Conservation (phyloP, 2,113 vertebrate genomes). For the Tauraco erythrolophus region DNA sequence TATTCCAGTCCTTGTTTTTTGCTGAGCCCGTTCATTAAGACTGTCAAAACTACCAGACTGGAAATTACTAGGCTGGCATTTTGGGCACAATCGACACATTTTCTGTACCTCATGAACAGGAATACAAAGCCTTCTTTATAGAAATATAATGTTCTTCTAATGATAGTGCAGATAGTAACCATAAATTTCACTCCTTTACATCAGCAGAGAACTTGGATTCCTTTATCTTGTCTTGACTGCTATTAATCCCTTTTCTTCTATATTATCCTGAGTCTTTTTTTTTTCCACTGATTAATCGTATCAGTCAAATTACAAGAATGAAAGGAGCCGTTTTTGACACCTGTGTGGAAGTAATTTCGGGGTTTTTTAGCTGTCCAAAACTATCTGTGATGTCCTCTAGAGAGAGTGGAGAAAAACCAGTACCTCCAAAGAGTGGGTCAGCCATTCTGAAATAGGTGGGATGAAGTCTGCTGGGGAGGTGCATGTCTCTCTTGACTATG, state of each 20-base stretch:
- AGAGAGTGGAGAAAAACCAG: neutral
- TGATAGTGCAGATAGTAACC: conserved; percentile 18
- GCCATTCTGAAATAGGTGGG: neutral
- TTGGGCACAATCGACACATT: conserved; percentile 28
- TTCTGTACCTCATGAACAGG: conserved; percentile 38
- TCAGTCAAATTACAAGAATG: neutral
- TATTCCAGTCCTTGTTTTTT: conserved; percentile 55
- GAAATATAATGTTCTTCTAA: conserved; percentile 40
- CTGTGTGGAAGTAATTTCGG: neutral
- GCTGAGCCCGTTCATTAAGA: conserved; percentile 18
- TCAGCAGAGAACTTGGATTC: conserved; percentile 4
- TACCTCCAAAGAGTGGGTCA: neutral
- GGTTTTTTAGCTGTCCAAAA: conserved; percentile 7
- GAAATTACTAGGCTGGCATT: conserved; percentile 56
- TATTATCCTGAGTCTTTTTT: conserved; percentile 2
- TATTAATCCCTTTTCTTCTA: conserved; percentile 18
- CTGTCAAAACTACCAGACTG: conserved; percentile 48
- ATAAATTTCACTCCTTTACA: conserved; percentile 21
- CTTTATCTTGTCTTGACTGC: conserved; percentile 12
- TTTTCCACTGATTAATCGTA: neutral
- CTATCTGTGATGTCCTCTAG: neutral
- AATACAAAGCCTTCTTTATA: conserved; percentile 42
- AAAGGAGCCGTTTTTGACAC: neutral
- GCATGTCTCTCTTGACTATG: neutral
- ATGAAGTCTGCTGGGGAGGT: neutral